phyloP scores from a whole-genome alignment of 2,888 invertebrate genomes.

The Ennomos quercinarius region DNA sequence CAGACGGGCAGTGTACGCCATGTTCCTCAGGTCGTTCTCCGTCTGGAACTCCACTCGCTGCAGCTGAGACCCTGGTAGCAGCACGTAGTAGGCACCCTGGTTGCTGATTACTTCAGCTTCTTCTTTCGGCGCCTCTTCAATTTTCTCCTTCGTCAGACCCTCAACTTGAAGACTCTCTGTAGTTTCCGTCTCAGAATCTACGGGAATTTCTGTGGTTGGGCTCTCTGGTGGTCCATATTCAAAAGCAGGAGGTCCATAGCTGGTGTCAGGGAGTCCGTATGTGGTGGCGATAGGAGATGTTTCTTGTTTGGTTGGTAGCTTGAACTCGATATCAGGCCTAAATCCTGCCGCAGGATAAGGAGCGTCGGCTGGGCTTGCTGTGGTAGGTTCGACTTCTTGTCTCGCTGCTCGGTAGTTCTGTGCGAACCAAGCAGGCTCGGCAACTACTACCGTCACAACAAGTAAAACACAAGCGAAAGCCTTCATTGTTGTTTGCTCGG shows the following conservation, averaged over 20 bases:
- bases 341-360: constrained; percentile 75
- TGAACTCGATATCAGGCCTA: constrained; percentile 67
- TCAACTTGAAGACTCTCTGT: constrained; percentile 41
- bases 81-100: constrained; percentile 87
- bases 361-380: constrained; percentile 50
- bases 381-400: constrained; percentile 59
- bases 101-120: constrained; percentile 68
- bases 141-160: constrained; percentile 53
- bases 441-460: constrained; percentile 62
- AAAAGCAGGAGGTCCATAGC: constrained; percentile 73
- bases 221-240: constrained; percentile 48
- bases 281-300: constrained; percentile 64
- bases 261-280: constrained; percentile 72
- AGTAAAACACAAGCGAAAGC: constrained; percentile 64
- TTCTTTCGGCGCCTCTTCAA: constrained; percentile 60
- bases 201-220: constrained; percentile 43
- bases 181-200: constrained; percentile 34
- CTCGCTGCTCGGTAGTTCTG: constrained; percentile 61
- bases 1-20: constrained; percentile 88
- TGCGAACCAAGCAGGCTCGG: constrained; percentile 70
- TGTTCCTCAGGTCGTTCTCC: constrained; percentile 79
- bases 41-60: constrained; percentile 87
- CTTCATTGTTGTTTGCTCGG: constrained; percentile 70
- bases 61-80: constrained; percentile 86
- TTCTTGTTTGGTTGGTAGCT: constrained; percentile 68